Evolutionary conservation across 2,888 invertebrate genomes (phyloP), one percentile per base, ranked within the genome.

Genomic region (Zygogramma bicolorata): DNA sequence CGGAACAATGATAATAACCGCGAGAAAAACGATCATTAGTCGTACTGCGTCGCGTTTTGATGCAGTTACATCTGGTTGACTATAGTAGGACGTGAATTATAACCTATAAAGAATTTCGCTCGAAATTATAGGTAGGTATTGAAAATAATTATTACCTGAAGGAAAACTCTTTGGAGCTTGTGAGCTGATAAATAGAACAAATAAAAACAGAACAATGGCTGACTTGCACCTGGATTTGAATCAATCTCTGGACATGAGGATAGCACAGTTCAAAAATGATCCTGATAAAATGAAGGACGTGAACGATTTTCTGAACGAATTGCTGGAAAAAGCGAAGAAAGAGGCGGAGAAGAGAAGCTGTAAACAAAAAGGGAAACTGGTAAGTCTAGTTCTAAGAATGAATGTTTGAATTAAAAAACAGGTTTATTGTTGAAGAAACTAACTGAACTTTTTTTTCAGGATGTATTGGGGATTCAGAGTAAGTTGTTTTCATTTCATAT

Each of bases 281-380:
- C 85, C 86, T 8, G 86, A 87, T 46, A 85, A 85, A 79, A 87
- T 87, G 86, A 79, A 81, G 65, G 85, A 85, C 46, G 83, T 87
- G 13, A 85, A 86, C 73, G 85, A 85, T 42, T 87, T 87, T 80
- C 76, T 87, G 70, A 84, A 83, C 71, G 87, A 87, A 38, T 71
- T 87, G 46, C 82, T 86, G 61, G 86, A 86, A 66, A 85, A 85
- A 66, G 87, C 87, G 6, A 82, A 84, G 71, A 82, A 83, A 49
- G 86, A 87, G 76, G 86, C 84, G 2, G 85, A 86, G 65, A 77
- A 78, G 15, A 80, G 84, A 73, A 81, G 78, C 68, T 75, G 77
- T 38, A 77, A 74, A 42, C 75, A 74, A 15, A 84, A 84, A 77
- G 81, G 80, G 66, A 85, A 86, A 83, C 75, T 84, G 74, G 86